Evolutionary conservation across 2,113 vertebrate species (phyloP).

Genomic region (Halichoeres trimaculatus): DNA sequence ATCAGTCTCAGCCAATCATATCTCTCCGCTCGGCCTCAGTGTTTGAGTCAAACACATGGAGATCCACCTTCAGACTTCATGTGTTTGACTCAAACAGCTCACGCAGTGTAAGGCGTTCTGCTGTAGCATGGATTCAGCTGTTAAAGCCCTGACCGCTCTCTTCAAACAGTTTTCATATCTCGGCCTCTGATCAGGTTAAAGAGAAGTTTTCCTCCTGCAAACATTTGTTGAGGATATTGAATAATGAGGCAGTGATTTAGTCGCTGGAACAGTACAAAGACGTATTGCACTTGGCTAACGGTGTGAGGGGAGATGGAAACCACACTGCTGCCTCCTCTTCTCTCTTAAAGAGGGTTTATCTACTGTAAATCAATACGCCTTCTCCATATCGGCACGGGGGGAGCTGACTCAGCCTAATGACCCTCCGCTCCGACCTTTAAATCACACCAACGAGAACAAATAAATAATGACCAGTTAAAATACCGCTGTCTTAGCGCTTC

Average conservation of each 20-base stretch:
- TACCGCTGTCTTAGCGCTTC: slow-evolving; percentile 54
- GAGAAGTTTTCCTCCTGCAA: background rate
- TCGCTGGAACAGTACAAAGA: slow-evolving; percentile 16
- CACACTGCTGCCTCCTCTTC: slow-evolving; percentile 35
- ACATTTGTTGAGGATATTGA: slow-evolving; percentile 8
- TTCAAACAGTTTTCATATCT: too few species aligned
- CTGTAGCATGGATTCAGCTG: too few species aligned
- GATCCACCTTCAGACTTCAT: too few species aligned
- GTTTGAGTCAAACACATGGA: too few species aligned
- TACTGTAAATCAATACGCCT: slow-evolving; percentile 81
- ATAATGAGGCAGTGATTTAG: background rate
- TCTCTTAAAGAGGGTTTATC: slow-evolving; percentile 76
- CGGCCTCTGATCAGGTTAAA: background rate
- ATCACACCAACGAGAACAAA: slow-evolving; percentile 80
- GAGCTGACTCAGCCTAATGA: slow-evolving; percentile 83
- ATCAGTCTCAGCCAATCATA: too few species aligned
- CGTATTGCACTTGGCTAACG: slow-evolving; percentile 10
- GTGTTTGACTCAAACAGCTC: too few species aligned
- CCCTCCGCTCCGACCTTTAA: slow-evolving; percentile 69
- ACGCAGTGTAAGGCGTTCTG: too few species aligned
- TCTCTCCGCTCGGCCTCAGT: too few species aligned
- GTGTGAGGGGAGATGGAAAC: slow-evolving; percentile 15
- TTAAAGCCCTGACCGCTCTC: too few species aligned
- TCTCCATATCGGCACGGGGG: slow-evolving; percentile 52
- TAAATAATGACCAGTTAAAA: slow-evolving; percentile 81